phyloP scores from a whole-genome alignment of 2,888 invertebrate genomes.

The Anagyrus pseudococci region DNA sequence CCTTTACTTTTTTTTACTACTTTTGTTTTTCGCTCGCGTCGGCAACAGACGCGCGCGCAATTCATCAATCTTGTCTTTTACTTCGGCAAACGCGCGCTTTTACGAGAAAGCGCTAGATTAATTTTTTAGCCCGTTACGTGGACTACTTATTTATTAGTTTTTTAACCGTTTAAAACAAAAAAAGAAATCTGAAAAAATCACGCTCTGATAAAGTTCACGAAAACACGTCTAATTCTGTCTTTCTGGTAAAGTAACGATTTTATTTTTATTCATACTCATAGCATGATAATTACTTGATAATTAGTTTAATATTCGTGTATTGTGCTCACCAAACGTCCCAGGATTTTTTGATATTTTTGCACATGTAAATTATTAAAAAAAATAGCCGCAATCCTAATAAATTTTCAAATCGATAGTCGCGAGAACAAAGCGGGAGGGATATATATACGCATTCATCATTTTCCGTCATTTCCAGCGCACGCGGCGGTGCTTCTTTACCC shows the following conservation, averaged over 20 bases:
- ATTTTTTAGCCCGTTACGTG: not conserved
- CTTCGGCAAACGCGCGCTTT: not conserved
- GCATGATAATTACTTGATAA: no score
- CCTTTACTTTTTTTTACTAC: not conserved
- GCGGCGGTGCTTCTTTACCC: not conserved
- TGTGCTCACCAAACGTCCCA: no score
- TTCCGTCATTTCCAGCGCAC: not conserved
- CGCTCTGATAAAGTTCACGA: no score
- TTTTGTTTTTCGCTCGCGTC: not conserved
- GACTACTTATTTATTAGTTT: not conserved
- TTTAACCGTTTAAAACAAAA: no score
- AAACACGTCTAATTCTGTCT: not conserved
- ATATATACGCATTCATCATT: not conserved
- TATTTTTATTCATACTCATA: not conserved
- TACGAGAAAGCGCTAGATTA: constrained; percentile 5
- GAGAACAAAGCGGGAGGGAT: no score
- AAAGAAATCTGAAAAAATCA: no score
- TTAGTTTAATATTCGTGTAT: no score
- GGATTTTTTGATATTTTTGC: not conserved
- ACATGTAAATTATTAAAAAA: no score
- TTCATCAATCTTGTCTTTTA: constrained; percentile 7
- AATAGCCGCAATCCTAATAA: no score
- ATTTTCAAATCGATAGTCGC: no score
- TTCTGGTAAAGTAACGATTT: not conserved
- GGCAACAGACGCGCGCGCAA: not conserved